Percentiles rank a stretch among this genome's conserved stretches.
Conservation (phyloP, 2,113 vertebrate species). For the Merops nubicus region DNA sequence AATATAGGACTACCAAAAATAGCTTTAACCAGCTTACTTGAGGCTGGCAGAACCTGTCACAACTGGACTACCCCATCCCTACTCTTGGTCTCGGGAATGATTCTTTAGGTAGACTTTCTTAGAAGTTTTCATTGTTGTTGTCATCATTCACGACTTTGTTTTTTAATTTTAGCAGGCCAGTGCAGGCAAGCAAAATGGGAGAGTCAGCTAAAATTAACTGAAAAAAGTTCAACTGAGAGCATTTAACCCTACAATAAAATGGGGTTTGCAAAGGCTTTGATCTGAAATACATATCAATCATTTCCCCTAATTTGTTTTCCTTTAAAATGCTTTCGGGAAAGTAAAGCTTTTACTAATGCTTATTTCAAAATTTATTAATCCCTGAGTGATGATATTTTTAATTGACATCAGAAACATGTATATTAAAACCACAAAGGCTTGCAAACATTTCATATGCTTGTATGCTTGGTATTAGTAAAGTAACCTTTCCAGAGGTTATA, state of each 20-base stretch:
- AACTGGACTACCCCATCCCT: background rate
- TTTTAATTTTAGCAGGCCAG: background rate
- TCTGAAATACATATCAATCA: background rate
- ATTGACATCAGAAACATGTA: background rate
- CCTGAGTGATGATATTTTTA: background rate
- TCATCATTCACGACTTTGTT: background rate
- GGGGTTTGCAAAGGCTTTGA: background rate
- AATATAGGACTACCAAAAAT: background rate
- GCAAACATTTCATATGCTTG: background rate
- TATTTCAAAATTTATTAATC: background rate
- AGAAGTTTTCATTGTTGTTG: background rate
- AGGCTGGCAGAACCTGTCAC: background rate
- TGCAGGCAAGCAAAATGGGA: background rate
- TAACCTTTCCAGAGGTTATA: conserved; percentile 29
- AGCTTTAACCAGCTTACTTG: background rate
- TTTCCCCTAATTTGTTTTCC: background rate
- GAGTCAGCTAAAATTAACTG: background rate
- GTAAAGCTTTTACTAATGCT: background rate
- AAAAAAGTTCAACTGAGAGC: background rate
- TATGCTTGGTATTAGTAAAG: background rate
- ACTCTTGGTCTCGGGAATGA: background rate
- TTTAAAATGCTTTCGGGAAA: background rate
- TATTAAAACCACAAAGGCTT: background rate
- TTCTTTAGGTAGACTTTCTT: background rate
- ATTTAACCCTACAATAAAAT: background rate